phyloP scores from a whole-genome alignment of 2,113 vertebrate genomes.

The Micromys minutus region DNA sequence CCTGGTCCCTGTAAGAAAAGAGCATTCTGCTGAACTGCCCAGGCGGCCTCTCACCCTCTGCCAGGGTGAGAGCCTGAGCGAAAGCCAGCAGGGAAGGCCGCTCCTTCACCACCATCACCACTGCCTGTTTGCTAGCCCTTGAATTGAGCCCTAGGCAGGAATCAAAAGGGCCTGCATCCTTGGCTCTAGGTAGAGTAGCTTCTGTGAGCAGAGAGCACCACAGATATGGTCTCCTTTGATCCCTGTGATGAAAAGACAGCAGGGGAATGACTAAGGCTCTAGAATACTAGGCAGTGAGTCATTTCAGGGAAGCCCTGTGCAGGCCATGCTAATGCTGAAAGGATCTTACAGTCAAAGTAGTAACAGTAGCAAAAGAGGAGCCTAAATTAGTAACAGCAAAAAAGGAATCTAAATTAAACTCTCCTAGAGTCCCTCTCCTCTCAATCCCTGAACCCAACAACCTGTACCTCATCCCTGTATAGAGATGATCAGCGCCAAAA shows the following conservation, averaged over 20 bases:
- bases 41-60: neutral
- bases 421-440: neutral
- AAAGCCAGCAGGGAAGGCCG: neutral
- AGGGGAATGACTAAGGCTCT: neutral
- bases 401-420: neutral
- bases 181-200: slow-evolving; percentile 23
- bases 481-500: neutral
- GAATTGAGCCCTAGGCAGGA: neutral
- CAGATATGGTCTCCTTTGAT: slow-evolving; percentile 26
- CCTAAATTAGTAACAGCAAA: neutral
- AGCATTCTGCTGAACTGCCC: neutral
- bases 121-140: neutral
- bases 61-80: neutral
- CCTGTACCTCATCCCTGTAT: neutral
- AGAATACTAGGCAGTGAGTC: slow-evolving; percentile 15
- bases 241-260: neutral
- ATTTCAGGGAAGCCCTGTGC: neutral
- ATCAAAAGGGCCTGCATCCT: neutral
- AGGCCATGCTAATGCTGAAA: neutral
- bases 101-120: neutral
- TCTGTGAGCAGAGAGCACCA: neutral
- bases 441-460: neutral
- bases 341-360: neutral
- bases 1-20: neutral
- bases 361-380: neutral